These are phyloP conservation scores for Drosophila pegasa DNA, from an alignment of 2,888 invertebrate genomes.

Conservation along the genomic window DNA sequence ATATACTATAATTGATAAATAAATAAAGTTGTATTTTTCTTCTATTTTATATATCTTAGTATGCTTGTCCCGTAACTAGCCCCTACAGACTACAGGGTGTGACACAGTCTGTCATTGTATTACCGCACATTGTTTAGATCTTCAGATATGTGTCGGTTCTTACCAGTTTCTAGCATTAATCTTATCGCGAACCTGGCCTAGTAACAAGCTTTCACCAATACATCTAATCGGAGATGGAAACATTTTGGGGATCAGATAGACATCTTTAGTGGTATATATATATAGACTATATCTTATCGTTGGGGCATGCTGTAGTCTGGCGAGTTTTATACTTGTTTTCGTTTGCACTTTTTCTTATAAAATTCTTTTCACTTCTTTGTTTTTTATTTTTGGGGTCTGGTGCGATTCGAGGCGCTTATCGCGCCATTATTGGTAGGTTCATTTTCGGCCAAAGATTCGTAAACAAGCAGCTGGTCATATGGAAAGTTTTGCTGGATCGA, in stretches of 20 bases:
- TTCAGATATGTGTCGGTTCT: neutral
- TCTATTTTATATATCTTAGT: neutral
- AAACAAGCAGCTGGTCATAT: conserved; percentile 32
- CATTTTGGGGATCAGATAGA: neutral
- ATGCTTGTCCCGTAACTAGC: neutral
- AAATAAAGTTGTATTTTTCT: neutral
- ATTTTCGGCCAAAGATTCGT: conserved; percentile 41
- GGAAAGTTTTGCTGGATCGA: conserved; percentile 58
- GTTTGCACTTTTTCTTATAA: conserved; percentile 5
- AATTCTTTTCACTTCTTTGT: neutral
- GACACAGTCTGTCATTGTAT: too few species aligned
- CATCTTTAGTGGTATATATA: neutral
- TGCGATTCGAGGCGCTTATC: conserved; percentile 36
- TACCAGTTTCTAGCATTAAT: neutral
- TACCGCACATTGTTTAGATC: neutral
- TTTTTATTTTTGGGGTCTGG: neutral
- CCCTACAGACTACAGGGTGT: neutral
- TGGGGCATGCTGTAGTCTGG: conserved; percentile 37
- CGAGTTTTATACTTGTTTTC: conserved; percentile 26
- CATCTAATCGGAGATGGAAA: conserved; percentile 12
- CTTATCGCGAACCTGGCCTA: neutral
- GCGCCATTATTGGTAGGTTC: conserved; percentile 5
- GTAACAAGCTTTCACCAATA: conserved; percentile 12
- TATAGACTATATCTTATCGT: conserved; percentile 20
- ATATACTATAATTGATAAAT: neutral